phyloP scores from a whole-genome alignment of 2,888 invertebrate species.

The Trimorus sp. region DNA sequence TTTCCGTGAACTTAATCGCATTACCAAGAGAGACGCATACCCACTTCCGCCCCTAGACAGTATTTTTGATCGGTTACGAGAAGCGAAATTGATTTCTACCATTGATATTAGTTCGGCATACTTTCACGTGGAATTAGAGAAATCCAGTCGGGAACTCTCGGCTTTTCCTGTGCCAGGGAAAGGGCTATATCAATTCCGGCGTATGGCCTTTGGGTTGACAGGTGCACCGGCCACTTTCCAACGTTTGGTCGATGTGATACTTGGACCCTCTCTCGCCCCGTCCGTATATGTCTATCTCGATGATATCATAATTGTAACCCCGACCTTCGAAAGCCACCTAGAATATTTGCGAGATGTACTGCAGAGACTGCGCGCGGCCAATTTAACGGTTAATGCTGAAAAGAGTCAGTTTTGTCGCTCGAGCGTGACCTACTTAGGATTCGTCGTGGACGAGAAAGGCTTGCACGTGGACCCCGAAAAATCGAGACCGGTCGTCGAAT shows the following conservation, averaged over 20 bases:
- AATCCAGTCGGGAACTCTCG: background rate
- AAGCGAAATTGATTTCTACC: background rate
- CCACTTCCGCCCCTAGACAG: background rate
- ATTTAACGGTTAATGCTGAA: background rate
- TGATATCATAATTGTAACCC: background rate
- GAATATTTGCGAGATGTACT: background rate
- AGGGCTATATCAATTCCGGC: background rate
- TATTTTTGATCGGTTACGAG: background rate
- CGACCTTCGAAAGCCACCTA: background rate
- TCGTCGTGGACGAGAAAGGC: background rate
- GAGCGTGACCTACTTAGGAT: background rate
- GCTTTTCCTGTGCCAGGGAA: background rate
- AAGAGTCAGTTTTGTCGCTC: constrained; percentile 11
- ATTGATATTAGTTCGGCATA: background rate
- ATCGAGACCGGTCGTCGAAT: background rate
- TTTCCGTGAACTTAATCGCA: background rate
- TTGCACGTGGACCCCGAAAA: constrained; percentile 11
- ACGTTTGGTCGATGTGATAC: background rate
- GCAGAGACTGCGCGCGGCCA: background rate
- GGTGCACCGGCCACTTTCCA: background rate
- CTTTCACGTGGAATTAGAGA: background rate
- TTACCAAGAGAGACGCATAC: background rate
- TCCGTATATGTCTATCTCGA: background rate
- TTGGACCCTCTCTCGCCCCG: background rate
- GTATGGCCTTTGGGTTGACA: background rate